These are phyloP conservation scores for Triplophysa tibetana DNA, from an alignment of 2,113 vertebrate genomes.

Conservation along the genomic window DNA sequence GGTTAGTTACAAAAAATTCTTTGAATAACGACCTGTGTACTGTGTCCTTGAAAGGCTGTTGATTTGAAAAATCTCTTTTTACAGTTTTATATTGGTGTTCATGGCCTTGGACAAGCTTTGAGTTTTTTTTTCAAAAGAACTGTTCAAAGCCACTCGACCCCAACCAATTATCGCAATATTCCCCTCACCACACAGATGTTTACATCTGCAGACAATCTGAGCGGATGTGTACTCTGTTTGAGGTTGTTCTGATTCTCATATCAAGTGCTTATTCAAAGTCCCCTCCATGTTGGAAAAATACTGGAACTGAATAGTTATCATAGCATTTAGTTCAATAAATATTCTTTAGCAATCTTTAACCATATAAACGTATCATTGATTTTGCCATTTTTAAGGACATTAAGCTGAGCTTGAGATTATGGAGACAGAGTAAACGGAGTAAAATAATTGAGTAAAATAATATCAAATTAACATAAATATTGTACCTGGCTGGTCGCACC, in stretches of 20 bases:
- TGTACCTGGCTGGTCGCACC: no score
- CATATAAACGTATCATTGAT: no score
- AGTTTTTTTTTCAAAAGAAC: constrained; percentile 21
- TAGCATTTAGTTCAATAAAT: no score
- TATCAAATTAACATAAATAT: no score
- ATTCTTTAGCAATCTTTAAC: no score
- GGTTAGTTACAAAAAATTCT: background rate
- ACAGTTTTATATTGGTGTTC: constrained; percentile 6
- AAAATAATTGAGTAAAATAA: no score
- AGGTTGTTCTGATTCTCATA: background rate
- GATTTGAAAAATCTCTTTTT: constrained; percentile 13
- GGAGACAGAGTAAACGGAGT: no score
- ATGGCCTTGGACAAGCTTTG: background rate
- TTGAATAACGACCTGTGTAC: background rate
- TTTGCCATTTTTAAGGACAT: no score
- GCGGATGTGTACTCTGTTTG: background rate
- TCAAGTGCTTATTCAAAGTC: no score
- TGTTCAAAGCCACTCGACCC: constrained; percentile 7
- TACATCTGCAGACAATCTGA: background rate
- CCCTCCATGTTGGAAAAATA: no score
- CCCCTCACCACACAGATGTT: constrained; percentile 9
- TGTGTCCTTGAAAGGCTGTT: constrained; percentile 11
- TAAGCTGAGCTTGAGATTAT: no score
- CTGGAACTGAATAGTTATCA: no score
- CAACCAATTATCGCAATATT: constrained; percentile 12